These are phyloP conservation scores for Ommatoiulus sabulosus DNA, from an alignment of 2,888 invertebrate species.

Conservation along the genomic window DNA sequence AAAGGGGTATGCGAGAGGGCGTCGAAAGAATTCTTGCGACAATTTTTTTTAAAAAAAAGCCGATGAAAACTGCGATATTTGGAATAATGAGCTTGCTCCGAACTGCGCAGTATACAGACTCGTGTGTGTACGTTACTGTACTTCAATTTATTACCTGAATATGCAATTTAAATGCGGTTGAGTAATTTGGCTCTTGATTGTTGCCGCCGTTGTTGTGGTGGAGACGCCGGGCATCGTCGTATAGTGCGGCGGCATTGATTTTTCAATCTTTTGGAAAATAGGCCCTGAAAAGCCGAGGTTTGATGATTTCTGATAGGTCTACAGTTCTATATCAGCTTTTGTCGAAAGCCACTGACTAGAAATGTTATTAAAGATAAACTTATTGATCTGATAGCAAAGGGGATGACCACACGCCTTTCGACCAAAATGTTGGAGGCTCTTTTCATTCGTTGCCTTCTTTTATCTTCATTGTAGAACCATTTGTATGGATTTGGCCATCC, in stretches of 20 bases:
- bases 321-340: background rate
- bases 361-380: conserved; percentile 8
- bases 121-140: background rate
- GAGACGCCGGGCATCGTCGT: background rate
- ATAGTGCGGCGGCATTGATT: background rate
- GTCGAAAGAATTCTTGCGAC: background rate
- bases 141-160: conserved; percentile 28
- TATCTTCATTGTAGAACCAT: background rate
- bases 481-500: background rate
- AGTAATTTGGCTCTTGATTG: conserved; percentile 11
- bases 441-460: background rate
- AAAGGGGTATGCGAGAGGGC: background rate
- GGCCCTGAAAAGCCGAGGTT: background rate
- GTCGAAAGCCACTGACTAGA: background rate
- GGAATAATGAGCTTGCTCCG: conserved; percentile 6
- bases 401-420: background rate
- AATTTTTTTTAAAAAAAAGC: background rate
- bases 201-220: background rate
- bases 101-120: background rate
- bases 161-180: conserved; percentile 18
- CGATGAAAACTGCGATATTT: conserved; percentile 12
- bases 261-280: background rate
- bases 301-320: background rate
- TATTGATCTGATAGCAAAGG: background rate
- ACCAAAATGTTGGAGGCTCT: background rate